A percentile compares a stretch with the other conserved stretches of the same genome.
Evolutionary conservation across 2,113 vertebrate species (phyloP).

Genomic region (Cercopithecus mona): DNA sequence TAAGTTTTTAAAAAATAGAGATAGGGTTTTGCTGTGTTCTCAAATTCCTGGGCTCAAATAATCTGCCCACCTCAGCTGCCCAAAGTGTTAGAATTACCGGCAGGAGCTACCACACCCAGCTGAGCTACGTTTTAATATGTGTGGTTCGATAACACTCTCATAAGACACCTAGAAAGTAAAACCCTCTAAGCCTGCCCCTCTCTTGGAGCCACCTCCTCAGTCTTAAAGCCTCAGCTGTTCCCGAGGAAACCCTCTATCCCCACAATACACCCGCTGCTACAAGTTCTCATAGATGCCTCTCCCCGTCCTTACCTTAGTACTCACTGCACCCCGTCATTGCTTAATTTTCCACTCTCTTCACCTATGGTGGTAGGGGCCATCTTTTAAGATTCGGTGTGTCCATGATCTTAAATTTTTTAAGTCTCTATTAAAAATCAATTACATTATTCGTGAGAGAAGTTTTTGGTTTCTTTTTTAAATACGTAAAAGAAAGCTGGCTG

Average conservation of each 20-base stretch:
- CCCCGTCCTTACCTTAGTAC: neutral
- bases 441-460: neutral
- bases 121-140: neutral
- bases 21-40: neutral
- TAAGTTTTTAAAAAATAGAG: neutral
- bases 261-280: accelerated
- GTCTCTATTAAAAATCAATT: neutral
- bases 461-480: conserved; percentile 15
- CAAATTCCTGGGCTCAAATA: neutral
- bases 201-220: neutral
- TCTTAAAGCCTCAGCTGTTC: neutral
- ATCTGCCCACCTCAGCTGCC: neutral
- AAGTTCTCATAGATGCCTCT: neutral
- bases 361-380: neutral
- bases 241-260: accelerated
- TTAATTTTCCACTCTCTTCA: neutral
- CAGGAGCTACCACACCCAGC: neutral
- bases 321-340: neutral
- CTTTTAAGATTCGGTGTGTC: neutral
- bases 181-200: neutral
- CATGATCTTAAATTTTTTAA: neutral
- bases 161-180: neutral
- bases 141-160: neutral
- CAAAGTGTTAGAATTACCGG: neutral
- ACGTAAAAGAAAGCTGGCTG: neutral